Evolutionary conservation across 2,797 vertebrate species (phyloP), one percentile per base, ranked within the genome.

Genomic region (Cuniculus paca): DNA sequence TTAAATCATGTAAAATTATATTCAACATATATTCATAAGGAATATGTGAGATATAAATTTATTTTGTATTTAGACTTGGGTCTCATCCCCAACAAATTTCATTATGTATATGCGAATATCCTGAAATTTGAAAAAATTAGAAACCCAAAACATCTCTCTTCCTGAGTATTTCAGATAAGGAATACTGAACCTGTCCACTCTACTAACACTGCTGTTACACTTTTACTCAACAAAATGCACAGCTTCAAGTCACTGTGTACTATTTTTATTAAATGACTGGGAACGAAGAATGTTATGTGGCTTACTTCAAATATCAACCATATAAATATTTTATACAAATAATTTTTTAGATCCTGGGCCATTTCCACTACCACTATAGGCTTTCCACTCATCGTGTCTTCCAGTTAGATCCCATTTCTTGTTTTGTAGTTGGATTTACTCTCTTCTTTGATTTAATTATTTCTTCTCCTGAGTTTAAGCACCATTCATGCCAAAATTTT

Each of bases 401-500:
- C 56, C 19, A 45, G 13, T 83, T 61, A 80, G 22, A n/a, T 45
- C 12, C 84, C 87, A 5, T 0, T 16, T 79, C 39, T 28, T 78
- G 5, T 24, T 77, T 79, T 74, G 63, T 19, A 42, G 6, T 13
- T 31, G 12, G 2, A 28, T 34, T 1, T 61, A 6, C 10, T 60
- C 28, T 84, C 52, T 89, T 88, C 5, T 52, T 92, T 92, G 26
- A 42, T 96, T 90, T 63, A 2, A 83, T 70, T 42, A 45, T 77
- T 90, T 95, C 24, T 89, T 24, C 22, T 95, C 52, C 36, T 9
- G n/a, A 39, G 24, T 82, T 79, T 60, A 84, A 97, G 52, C 14
- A 50, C 22, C 16, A 1, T 65, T 6, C 5, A 56, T 5, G 3
- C 36, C 34, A 12, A 48, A 52, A 68, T 68, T 17, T 61, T 82